Evolutionary conservation across 2,113 vertebrate species (phyloP).

Genomic region (Sylvietta virens): DNA sequence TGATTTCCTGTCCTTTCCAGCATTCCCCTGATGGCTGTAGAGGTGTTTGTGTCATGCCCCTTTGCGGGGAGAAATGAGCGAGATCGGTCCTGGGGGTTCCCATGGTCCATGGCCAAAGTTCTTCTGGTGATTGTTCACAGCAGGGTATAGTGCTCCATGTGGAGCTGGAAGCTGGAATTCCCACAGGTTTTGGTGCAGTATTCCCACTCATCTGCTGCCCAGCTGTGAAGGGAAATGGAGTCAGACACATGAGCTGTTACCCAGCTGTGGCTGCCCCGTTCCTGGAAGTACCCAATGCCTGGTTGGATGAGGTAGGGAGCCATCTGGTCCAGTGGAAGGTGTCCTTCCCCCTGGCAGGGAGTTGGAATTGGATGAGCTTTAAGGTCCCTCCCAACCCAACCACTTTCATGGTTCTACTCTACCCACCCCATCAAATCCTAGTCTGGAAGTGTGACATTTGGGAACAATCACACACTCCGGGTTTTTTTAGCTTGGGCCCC

Average conservation of each 20-base stretch:
- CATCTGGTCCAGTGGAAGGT: background rate
- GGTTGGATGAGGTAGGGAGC: background rate
- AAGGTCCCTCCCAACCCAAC: background rate
- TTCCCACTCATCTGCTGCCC: constrained; percentile 89
- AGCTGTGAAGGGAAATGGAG: constrained; percentile 63
- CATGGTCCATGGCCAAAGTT: background rate
- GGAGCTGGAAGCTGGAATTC: constrained; percentile 85
- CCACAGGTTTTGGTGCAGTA: constrained; percentile 88
- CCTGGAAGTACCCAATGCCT: background rate
- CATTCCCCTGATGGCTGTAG: fast-evolving
- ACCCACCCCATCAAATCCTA: background rate
- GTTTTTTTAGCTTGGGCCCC: background rate
- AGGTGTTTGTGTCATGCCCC: background rate
- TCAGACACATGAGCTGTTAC: background rate
- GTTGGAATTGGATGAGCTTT: background rate
- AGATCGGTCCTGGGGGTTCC: background rate
- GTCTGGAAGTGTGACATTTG: background rate
- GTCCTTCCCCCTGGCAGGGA: background rate
- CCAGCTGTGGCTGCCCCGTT: too few relatives aligned
- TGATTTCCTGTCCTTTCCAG: background rate
- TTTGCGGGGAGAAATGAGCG: background rate
- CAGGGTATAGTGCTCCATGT: constrained; percentile 83
- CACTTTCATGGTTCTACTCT: background rate
- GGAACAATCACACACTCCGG: background rate
- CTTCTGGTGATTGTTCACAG: constrained; percentile 31